Conservation (phyloP, 2,797 vertebrate species). For the Chlorospingus semifuscus region DNA sequence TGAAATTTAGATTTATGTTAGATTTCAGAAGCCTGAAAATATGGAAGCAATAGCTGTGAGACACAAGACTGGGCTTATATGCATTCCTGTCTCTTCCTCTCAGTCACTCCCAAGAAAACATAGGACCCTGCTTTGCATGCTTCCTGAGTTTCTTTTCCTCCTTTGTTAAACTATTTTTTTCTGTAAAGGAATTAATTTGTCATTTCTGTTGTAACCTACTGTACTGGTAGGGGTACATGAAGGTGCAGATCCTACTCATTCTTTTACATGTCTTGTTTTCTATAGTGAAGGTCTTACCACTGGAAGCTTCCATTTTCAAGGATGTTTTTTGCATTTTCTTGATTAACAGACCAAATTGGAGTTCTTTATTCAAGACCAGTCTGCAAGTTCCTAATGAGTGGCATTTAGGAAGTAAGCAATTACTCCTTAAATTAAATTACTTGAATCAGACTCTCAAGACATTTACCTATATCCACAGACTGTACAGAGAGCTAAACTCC, state of each 20-base stretch:
- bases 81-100: not conserved
- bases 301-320: not conserved
- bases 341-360: not conserved
- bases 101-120: not conserved
- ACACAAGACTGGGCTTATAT: not conserved
- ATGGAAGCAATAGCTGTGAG: not conserved
- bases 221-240: not conserved
- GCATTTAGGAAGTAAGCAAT: not conserved
- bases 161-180: not conserved
- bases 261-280: not conserved
- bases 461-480: not conserved
- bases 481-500: not conserved
- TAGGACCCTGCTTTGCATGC: not conserved
- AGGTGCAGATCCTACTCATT: not conserved
- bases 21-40: not conserved
- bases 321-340: not conserved
- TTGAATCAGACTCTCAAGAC: not conserved
- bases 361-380: not conserved
- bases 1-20: not conserved
- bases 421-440: not conserved
- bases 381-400: not conserved
- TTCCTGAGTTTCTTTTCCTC: not conserved
- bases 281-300: not conserved
- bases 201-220: not conserved
- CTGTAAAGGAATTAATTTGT: not conserved